Evolutionary conservation across 2,113 vertebrate genomes (phyloP).

Genomic region (Dissostichus mawsoni): DNA sequence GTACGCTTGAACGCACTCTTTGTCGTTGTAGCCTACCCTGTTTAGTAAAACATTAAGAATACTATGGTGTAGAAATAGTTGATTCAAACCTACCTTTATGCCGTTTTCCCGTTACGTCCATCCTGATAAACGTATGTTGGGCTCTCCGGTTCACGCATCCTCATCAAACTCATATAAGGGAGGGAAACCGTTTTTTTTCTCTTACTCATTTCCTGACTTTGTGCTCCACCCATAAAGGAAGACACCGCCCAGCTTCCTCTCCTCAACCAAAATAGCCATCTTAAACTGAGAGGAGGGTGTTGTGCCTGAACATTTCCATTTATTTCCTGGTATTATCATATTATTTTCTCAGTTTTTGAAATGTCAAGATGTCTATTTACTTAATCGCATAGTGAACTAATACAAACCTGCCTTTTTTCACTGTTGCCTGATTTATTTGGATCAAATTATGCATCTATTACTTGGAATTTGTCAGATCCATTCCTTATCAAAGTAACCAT

Average conservation of each 20-base stretch:
- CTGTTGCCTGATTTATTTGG: not conserved
- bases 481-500: too few relatives aligned
- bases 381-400: too few relatives aligned
- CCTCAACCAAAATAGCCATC: not conserved
- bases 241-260: slow-evolving; percentile 38
- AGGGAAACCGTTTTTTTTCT: slow-evolving; percentile 1
- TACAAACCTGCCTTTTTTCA: not conserved
- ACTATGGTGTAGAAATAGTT: not conserved
- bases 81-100: slow-evolving; percentile 26
- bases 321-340: not conserved
- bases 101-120: not conserved
- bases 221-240: slow-evolving; percentile 59
- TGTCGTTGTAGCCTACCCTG: not conserved
- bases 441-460: too few relatives aligned
- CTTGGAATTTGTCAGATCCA: too few relatives aligned
- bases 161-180: not conserved
- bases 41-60: not conserved
- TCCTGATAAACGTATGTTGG: not conserved
- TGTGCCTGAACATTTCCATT: not conserved
- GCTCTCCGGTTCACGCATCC: not conserved
- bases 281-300: not conserved
- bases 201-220: slow-evolving; percentile 58
- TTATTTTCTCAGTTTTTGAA: not conserved
- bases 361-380: not conserved
- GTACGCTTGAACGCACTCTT: not conserved